Percentiles rank a stretch among this genome's conserved stretches.
phyloP scores from a whole-genome alignment of 2,888 invertebrate species.

The Argyresthia albistria region DNA sequence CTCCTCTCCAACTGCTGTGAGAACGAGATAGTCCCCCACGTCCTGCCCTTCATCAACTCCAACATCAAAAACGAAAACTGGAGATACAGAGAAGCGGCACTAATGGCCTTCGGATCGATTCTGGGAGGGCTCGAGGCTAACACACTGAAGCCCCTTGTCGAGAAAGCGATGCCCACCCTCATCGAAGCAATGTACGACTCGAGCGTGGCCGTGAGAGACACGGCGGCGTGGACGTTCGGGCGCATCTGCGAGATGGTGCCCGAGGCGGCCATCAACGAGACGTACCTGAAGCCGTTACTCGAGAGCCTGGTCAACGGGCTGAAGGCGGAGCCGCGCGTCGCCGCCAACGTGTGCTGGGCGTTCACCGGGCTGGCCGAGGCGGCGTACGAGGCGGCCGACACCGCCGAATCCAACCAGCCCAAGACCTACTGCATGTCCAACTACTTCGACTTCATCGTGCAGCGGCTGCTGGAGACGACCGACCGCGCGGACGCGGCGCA shows the following conservation, averaged over 20 bases:
- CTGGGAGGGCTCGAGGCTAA: slow-evolving; percentile 91
- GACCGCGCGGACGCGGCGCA: slow-evolving; percentile 94
- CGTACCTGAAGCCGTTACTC: slow-evolving; percentile 84
- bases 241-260: slow-evolving; percentile 98
- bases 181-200: slow-evolving; percentile 95
- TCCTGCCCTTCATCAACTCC: slow-evolving; percentile 95
- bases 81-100: slow-evolving; percentile 94
- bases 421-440: slow-evolving; percentile 94
- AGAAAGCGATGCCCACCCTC: slow-evolving; percentile 96
- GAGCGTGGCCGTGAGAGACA: slow-evolving; percentile 95
- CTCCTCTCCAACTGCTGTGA: slow-evolving; percentile 97
- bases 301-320: slow-evolving; percentile 89
- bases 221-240: slow-evolving; percentile 98
- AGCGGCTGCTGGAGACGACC: slow-evolving; percentile 92
- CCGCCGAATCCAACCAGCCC: slow-evolving; percentile 79
- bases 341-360: slow-evolving; percentile 99
- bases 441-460: slow-evolving; percentile 95
- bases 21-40: slow-evolving; percentile 95
- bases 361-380: slow-evolving; percentile 97
- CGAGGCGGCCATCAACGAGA: slow-evolving; percentile 92
- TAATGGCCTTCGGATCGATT: slow-evolving; percentile 98
- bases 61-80: slow-evolving; percentile 96
- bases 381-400: slow-evolving; percentile 91
- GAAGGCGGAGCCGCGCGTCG: slow-evolving; percentile 95
- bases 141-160: slow-evolving; percentile 93